phyloP scores from a whole-genome alignment of 1,140 invertebrate genomes.

The honey bee (Apis mellifera) region Amel_HAv3.1 CM009944.2:5323501-5324000 shows the following conservation, averaged over 20 bases:
- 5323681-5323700: too few species aligned
- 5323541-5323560: too few species aligned
- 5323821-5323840: not conserved
- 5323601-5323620: not conserved
- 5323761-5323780: too few species aligned
- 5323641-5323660: not conserved
- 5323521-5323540: too few species aligned
- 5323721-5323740: too few species aligned
- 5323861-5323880: not conserved
- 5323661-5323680: too few species aligned
- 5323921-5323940: not conserved
- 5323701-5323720: too few species aligned
- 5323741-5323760: too few species aligned
- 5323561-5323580: too few species aligned
- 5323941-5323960: slow-evolving; percentile 12
- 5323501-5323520: too few species aligned
- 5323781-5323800: too few species aligned
- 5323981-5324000: slow-evolving; percentile 29
- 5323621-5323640: not conserved
- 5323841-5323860: not conserved
- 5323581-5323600: too few species aligned
- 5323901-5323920: not conserved
- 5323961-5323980: not conserved
- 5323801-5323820: not conserved
- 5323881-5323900: not conserved